Evolutionary conservation across 2,797 vertebrate species (phyloP).

Genomic region (Microctenopoma stevenorrisi): DNA sequence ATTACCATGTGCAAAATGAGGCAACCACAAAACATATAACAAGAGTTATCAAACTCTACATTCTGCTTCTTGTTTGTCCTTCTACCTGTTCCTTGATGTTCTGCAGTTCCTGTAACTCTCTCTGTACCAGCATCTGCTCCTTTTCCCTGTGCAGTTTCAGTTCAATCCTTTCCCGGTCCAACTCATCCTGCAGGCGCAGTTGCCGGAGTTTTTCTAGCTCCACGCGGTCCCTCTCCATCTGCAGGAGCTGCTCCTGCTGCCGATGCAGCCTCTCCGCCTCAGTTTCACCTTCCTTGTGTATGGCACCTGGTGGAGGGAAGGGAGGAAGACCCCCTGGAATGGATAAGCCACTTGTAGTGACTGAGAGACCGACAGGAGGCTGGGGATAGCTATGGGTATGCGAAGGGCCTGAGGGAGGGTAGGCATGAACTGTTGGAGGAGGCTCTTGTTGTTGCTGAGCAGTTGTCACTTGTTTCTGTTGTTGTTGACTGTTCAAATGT

Average conservation of each 20-base stretch:
- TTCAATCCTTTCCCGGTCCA: conserved; percentile 93
- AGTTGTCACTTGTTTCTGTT: conserved; percentile 57
- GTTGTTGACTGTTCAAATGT: conserved; percentile 75
- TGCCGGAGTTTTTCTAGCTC: conserved; percentile 97
- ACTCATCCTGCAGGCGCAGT: conserved; percentile 93
- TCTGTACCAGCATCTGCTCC: conserved; percentile 96
- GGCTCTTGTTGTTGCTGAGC: conserved; percentile 64
- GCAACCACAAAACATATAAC: conserved; percentile 38
- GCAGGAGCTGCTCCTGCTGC: conserved; percentile 95
- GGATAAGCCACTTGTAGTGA: conserved; percentile 47
- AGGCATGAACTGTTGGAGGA: conserved; percentile 62
- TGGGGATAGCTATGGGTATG: conserved; percentile 66
- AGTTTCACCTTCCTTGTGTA: conserved; percentile 86
- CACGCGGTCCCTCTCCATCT: conserved; percentile 94
- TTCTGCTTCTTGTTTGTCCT: conserved; percentile 36
- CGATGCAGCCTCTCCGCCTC: conserved; percentile 93
- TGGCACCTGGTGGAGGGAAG: conserved; percentile 76
- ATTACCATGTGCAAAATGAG: conserved; percentile 26
- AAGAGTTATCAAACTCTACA: conserved; percentile 24
- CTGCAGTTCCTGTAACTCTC: conserved; percentile 97
- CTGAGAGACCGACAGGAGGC: conserved; percentile 52
- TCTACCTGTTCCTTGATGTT: conserved; percentile 96
- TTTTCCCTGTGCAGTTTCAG: conserved; percentile 95
- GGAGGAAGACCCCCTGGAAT: conserved; percentile 73
- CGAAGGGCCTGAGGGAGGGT: conserved; percentile 56